phyloP scores from a whole-genome alignment of 2,113 vertebrate genomes.

The Trochalopteron elliotii region DNA sequence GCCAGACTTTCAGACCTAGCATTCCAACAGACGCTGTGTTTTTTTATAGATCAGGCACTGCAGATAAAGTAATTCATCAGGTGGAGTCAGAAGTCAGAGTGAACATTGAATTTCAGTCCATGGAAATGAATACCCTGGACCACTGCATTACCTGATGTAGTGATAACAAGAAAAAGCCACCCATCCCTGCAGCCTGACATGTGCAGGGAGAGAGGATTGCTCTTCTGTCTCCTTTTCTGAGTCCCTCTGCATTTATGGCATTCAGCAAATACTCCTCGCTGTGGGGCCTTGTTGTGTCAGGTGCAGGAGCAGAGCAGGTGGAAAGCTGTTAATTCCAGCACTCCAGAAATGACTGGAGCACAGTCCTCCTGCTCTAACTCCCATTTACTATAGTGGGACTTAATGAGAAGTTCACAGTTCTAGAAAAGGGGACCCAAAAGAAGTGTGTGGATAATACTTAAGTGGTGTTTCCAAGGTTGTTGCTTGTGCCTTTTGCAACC shows the following conservation, averaged over 20 bases:
- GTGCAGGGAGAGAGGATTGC: not conserved
- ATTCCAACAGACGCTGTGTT: constrained; percentile 39
- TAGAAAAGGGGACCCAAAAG: not conserved
- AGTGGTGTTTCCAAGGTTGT: not conserved
- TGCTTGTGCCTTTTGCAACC: not conserved
- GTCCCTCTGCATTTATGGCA: rapidly evolving
- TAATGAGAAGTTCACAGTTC: not conserved
- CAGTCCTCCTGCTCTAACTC: not conserved
- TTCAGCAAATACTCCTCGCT: not conserved
- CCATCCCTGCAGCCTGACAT: not conserved
- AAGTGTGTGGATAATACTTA: not conserved
- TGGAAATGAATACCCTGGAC: not conserved
- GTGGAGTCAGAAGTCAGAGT: not conserved
- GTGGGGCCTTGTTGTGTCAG: not conserved
- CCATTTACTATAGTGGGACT: not conserved
- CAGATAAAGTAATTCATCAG: constrained; percentile 49
- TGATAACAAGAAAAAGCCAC: not conserved
- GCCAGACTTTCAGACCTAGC: not conserved
- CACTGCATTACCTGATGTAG: not conserved
- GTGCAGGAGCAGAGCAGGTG: not conserved
- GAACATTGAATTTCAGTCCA: not conserved
- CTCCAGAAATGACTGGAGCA: not conserved
- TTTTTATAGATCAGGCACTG: constrained; percentile 43
- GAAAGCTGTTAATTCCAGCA: not conserved
- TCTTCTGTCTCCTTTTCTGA: not conserved